Evolutionary conservation across 2,797 vertebrate species (phyloP).

Genomic region (Tarsius wallacei): DNA sequence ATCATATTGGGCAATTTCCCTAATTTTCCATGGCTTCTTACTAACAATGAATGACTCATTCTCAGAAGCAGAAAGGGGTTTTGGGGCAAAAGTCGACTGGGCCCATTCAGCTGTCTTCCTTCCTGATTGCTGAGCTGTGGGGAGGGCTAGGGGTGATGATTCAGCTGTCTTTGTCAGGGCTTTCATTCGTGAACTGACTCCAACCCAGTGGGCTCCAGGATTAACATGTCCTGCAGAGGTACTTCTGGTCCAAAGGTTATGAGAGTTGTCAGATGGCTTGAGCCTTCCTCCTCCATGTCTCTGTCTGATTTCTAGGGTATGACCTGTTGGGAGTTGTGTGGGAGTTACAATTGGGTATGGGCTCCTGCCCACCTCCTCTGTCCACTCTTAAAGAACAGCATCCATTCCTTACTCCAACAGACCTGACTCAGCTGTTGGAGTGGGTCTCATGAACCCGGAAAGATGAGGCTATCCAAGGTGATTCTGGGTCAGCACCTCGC

Average conservation of each 20-base stretch:
- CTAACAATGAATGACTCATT: not conserved
- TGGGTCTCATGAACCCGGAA: too few species aligned
- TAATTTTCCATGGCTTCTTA: not conserved
- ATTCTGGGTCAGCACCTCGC: accelerated
- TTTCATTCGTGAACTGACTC: not conserved
- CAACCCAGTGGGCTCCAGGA: accelerated
- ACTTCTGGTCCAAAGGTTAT: accelerated
- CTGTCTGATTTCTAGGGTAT: not conserved
- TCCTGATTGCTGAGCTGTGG: not conserved
- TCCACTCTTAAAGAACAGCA: accelerated
- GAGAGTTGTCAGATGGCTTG: accelerated
- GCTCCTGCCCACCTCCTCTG: accelerated
- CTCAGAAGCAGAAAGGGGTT: accelerated
- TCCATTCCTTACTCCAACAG: accelerated
- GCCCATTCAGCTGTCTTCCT: accelerated
- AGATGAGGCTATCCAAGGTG: accelerated
- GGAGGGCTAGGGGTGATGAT: accelerated
- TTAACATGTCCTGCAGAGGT: accelerated
- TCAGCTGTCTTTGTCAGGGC: accelerated
- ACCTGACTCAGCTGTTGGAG: accelerated
- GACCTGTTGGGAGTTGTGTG: not conserved
- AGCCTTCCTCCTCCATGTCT: not conserved
- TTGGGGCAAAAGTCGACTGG: accelerated
- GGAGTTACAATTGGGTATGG: not conserved
- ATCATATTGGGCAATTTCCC: not conserved